A percentile compares a stretch with the other conserved stretches of the same genome.
Evolutionary conservation across 37 sponge, comb jelly and placozoan genomes (phyloP).

Genomic region (Beroe ovata): DNA sequence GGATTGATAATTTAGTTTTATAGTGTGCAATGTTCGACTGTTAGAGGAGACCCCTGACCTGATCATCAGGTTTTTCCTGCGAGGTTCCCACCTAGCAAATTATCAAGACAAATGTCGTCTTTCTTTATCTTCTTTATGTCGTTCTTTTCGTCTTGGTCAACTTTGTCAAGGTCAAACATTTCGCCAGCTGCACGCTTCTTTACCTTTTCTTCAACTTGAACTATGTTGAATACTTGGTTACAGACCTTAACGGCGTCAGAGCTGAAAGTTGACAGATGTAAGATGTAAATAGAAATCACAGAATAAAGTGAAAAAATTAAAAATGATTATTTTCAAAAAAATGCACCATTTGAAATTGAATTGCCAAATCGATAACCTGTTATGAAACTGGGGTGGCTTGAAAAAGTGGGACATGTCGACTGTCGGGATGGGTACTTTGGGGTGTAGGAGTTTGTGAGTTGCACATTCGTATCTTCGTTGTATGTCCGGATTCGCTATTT

Average conservation of each 20-base stretch:
- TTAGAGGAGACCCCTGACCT: background rate
- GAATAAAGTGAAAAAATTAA: background rate
- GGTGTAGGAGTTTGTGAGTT: background rate
- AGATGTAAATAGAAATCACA: background rate
- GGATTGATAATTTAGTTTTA: too few species aligned
- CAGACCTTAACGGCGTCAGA: constrained; percentile 6
- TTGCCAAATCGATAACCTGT: background rate
- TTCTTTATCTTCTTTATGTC: constrained; percentile 36
- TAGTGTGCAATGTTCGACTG: too few species aligned
- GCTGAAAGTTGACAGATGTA: background rate
- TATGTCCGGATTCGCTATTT: constrained; percentile 1
- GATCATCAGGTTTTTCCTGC: background rate
- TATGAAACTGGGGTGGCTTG: background rate
- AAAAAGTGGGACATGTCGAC: constrained; percentile 28
- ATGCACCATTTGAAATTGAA: background rate
- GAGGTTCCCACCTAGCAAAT: background rate
- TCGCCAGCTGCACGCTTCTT: constrained; percentile 28
- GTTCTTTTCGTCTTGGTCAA: background rate
- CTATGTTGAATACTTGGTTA: background rate
- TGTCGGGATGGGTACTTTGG: background rate
- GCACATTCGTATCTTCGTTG: constrained; percentile 15
- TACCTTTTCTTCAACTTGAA: background rate
- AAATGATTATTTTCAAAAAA: background rate
- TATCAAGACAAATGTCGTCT: constrained; percentile 9
- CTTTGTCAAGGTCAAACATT: constrained; percentile 2